Conservation (phyloP, 1,140 invertebrate species). For the Drosophila athabasca region DNA sequence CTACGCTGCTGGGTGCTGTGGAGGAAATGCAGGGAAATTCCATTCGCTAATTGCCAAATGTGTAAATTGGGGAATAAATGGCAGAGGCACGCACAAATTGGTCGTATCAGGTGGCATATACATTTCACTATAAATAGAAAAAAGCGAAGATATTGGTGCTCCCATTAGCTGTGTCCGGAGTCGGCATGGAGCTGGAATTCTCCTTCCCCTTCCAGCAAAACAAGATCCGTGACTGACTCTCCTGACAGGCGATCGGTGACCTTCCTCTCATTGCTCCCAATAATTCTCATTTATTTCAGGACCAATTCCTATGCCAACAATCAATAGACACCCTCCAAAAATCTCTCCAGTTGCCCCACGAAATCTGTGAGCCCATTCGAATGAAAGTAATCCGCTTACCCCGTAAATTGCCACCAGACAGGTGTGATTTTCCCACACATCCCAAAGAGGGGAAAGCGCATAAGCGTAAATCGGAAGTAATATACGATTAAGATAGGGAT, state of each 20-base stretch:
- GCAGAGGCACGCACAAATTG: conserved; percentile 22
- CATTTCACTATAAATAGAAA: no score
- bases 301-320: no score
- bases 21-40: not conserved
- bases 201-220: no score
- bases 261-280: no score
- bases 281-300: no score
- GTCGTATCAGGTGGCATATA: conserved; percentile 23
- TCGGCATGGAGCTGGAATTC: no score
- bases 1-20: not conserved
- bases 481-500: conserved; percentile 36
- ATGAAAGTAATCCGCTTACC: conserved; percentile 33
- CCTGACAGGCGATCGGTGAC: no score
- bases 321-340: not conserved
- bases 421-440: conserved; percentile 35
- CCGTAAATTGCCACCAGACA: conserved; percentile 17
- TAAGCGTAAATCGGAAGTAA: conserved; percentile 20
- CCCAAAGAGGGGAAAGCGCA: conserved; percentile 35
- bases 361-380: not conserved
- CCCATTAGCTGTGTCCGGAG: no score
- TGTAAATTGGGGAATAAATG: conserved; percentile 44
- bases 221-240: no score
- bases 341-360: not conserved
- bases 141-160: no score
- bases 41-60: conserved; percentile 36